phyloP scores from a whole-genome alignment of 2,797 vertebrate species.

The Muscicapa comitata region DNA sequence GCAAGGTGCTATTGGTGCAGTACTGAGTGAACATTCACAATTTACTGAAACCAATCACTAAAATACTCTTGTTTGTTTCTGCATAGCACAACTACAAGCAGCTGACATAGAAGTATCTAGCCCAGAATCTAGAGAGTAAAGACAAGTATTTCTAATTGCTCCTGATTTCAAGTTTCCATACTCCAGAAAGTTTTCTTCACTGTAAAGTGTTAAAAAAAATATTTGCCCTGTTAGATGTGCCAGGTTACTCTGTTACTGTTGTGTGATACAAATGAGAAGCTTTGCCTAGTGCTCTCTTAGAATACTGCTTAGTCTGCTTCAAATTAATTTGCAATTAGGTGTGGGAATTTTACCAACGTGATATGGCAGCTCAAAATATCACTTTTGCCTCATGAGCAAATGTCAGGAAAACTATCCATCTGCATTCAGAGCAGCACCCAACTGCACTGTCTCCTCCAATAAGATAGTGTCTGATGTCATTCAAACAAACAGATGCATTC shows the following conservation, averaged over 20 bases:
- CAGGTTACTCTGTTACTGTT: not conserved
- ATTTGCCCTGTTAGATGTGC: not conserved
- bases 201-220: not conserved
- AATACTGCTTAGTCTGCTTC: conserved; percentile 8
- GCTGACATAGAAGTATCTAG: not conserved
- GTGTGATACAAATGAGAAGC: not conserved
- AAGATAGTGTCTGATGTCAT: not conserved
- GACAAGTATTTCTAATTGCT: not conserved
- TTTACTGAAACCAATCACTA: not conserved
- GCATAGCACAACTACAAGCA: not conserved
- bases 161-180: not conserved
- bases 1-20: not conserved
- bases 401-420: conserved; percentile 47
- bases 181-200: not conserved
- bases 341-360: conserved; percentile 31
- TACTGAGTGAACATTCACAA: not conserved
- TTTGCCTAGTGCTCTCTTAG: not conserved
- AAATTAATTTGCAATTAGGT: conserved; percentile 16
- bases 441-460: conserved; percentile 6
- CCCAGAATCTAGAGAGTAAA: not conserved
- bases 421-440: conserved; percentile 30
- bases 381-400: conserved; percentile 32
- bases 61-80: not conserved
- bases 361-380: conserved; percentile 29
- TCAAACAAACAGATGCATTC: conserved; percentile 20